Conservation (phyloP, 2,888 invertebrate genomes). For the Steinernema scapterisci region DNA sequence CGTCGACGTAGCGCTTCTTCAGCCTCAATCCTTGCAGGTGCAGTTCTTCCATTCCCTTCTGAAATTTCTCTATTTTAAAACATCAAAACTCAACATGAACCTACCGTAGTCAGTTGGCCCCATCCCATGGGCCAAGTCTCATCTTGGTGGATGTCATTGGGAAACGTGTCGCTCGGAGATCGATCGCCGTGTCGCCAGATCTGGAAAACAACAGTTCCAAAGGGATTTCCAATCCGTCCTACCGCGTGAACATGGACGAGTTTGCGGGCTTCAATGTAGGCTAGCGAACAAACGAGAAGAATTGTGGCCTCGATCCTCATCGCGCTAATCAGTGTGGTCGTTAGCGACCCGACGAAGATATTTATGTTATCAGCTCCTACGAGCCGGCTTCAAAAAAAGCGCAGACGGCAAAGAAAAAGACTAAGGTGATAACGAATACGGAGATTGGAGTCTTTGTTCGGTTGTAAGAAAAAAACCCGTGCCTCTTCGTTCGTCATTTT, state of each 20-base stretch:
- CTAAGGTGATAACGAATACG: too few species aligned
- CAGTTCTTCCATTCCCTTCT: slow-evolving; percentile 30
- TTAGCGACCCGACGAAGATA: too few species aligned
- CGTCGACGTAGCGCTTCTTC: slow-evolving; percentile 27
- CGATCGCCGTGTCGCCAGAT: slow-evolving; percentile 59
- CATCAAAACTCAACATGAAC: neutral
- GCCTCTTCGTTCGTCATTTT: too few species aligned
- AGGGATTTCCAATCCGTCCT: neutral
- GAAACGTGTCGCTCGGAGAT: slow-evolving; percentile 50
- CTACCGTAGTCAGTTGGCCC: slow-evolving; percentile 12
- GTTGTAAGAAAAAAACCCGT: too few species aligned
- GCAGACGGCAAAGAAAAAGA: too few species aligned
- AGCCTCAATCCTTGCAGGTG: slow-evolving; percentile 30
- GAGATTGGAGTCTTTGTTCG: too few species aligned
- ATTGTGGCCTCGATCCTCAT: too few species aligned
- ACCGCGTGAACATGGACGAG: neutral
- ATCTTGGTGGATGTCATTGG: neutral
- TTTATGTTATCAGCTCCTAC: too few species aligned
- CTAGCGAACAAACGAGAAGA: neutral
- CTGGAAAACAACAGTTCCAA: too few species aligned
- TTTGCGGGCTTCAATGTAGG: neutral
- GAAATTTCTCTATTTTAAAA: neutral
- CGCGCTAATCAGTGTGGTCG: too few species aligned
- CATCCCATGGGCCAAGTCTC: neutral
- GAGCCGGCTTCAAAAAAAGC: too few species aligned